These are phyloP conservation scores for Cerastoderma edule DNA, from an alignment of 2,888 invertebrate species.

Conservation along the genomic window DNA sequence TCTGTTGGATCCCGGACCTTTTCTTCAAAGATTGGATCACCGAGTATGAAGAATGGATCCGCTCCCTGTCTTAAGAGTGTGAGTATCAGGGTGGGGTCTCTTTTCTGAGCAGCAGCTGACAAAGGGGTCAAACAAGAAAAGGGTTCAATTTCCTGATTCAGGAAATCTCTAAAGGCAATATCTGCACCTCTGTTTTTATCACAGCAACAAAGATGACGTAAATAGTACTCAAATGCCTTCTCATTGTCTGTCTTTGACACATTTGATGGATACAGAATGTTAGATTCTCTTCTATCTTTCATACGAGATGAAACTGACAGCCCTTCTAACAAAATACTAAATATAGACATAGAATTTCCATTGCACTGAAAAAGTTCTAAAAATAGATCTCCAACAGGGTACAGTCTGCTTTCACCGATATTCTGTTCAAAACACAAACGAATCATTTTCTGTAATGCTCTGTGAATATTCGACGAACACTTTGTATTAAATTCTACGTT, in stretches of 20 bases:
- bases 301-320: slow-evolving; percentile 43
- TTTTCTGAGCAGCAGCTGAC: slow-evolving; percentile 57
- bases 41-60: slow-evolving; percentile 51
- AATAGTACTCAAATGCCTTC: slow-evolving; percentile 62
- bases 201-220: slow-evolving; percentile 45
- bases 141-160: slow-evolving; percentile 58
- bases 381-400: slow-evolving; percentile 60
- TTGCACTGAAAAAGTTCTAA: slow-evolving; percentile 62
- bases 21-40: slow-evolving; percentile 31
- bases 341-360: slow-evolving; percentile 63
- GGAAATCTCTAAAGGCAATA: slow-evolving; percentile 29
- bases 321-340: slow-evolving; percentile 60
- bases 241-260: slow-evolving; percentile 25
- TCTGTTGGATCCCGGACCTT: slow-evolving; percentile 56
- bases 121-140: slow-evolving; percentile 53
- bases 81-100: slow-evolving; percentile 60
- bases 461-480: slow-evolving; percentile 37
- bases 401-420: slow-evolving; percentile 54
- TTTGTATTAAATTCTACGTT: slow-evolving; percentile 11
- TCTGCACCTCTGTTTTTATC: not conserved
- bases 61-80: slow-evolving; percentile 63
- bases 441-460: slow-evolving; percentile 50
- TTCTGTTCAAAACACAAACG: slow-evolving; percentile 60
- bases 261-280: slow-evolving; percentile 57
- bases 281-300: slow-evolving; percentile 38